phyloP scores from a whole-genome alignment of 2,888 invertebrate species.

The Rhyacophila evoluta region DNA sequence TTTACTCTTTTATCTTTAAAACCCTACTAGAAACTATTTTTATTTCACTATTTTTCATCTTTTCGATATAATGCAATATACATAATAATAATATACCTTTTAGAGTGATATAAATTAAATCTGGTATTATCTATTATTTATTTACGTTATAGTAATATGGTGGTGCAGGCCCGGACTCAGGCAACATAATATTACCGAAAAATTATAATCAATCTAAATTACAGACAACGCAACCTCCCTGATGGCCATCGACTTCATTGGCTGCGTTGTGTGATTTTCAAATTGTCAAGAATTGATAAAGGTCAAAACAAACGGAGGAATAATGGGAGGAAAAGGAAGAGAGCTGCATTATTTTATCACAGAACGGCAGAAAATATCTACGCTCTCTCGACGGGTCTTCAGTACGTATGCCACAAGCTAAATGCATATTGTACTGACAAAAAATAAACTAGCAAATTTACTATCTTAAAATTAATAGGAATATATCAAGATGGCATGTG shows the following conservation, averaged over 20 bases:
- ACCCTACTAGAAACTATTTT: constrained; percentile 51
- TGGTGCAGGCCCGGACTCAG: constrained; percentile 44
- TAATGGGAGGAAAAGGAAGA: not conserved
- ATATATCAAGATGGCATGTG: not conserved
- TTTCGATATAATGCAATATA: constrained; percentile 50
- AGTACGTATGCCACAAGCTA: constrained; percentile 47
- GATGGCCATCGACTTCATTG: not conserved
- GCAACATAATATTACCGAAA: not conserved
- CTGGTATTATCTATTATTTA: constrained; percentile 48
- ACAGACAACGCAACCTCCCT: not conserved
- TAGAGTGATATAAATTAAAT: constrained; percentile 52
- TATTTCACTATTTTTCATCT: constrained; percentile 51
- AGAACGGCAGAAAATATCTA: constrained; percentile 55
- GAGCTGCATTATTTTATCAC: constrained; percentile 55
- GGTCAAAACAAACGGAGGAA: not conserved
- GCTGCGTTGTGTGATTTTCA: not conserved
- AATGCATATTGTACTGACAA: constrained; percentile 41
- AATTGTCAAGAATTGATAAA: too few species aligned
- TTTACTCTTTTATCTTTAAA: constrained; percentile 44
- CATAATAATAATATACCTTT: constrained; percentile 41
- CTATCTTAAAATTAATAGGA: not conserved
- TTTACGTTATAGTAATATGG: constrained; percentile 47
- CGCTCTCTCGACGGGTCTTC: constrained; percentile 51
- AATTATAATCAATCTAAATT: not conserved
- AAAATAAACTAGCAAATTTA: not conserved